Evolutionary conservation across 2,888 invertebrate genomes (phyloP).

Genomic region (Eledona agricola): DNA sequence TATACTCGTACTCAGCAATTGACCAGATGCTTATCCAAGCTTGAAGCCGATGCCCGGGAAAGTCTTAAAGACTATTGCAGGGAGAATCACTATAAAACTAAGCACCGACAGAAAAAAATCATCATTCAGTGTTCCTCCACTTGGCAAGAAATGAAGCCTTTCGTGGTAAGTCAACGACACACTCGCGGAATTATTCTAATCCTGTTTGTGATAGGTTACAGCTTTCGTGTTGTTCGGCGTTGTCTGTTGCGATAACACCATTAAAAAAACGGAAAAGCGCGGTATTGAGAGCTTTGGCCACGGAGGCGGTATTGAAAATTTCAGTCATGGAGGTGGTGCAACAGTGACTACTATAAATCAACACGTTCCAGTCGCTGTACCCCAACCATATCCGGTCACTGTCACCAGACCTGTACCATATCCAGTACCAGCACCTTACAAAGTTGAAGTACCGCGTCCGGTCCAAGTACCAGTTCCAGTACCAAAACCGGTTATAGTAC

Average conservation of each 20-base stretch:
- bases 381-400: conserved; percentile 60
- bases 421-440: conserved; percentile 66
- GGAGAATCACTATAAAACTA: conserved; percentile 28
- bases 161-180: conserved; percentile 28
- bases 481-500: conserved; percentile 57
- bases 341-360: conserved; percentile 56
- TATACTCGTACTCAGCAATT: conserved; percentile 35
- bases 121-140: conserved; percentile 35
- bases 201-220: conserved; percentile 23
- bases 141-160: conserved; percentile 33
- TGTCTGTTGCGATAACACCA: conserved; percentile 10
- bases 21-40: conserved; percentile 32
- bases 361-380: conserved; percentile 58
- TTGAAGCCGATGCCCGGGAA: conserved; percentile 26
- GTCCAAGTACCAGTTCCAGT: conserved; percentile 62
- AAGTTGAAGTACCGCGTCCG: conserved; percentile 64
- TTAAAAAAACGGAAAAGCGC: conserved; percentile 35
- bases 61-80: conserved; percentile 32
- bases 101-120: conserved; percentile 11
- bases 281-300: conserved; percentile 35
- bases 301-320: conserved; percentile 33
- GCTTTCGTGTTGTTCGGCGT: conserved; percentile 17
- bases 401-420: conserved; percentile 65
- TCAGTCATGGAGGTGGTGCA: conserved; percentile 57
- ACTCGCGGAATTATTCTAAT: conserved; percentile 1